These are phyloP conservation scores for Drepanosiphum platanoidis DNA, from an alignment of 2,888 invertebrate species.

Conservation along the genomic window DNA sequence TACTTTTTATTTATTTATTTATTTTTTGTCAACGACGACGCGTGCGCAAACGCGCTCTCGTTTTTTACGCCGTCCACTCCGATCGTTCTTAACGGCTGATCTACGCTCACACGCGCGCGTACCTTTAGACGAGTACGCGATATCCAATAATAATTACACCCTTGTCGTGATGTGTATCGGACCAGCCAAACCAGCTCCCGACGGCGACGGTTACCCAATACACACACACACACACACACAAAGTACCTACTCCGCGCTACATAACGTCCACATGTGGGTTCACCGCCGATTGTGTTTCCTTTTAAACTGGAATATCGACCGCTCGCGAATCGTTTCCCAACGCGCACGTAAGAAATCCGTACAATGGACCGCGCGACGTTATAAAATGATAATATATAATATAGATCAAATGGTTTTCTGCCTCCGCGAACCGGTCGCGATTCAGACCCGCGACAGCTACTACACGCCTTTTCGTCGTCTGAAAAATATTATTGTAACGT, in stretches of 20 bases:
- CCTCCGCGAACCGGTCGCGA: conserved; percentile 13
- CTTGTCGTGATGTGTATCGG: background rate
- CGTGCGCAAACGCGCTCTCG: conserved; percentile 47
- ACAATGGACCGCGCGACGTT: too few species aligned
- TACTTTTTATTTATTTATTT: conserved; percentile 31
- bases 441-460: too few species aligned
- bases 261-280: background rate
- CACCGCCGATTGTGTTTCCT: conserved; percentile 34
- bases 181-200: conserved; percentile 43
- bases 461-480: background rate
- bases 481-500: too few species aligned
- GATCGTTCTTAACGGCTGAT: conserved; percentile 32
- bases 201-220: conserved; percentile 41
- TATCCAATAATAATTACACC: conserved; percentile 25
- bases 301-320: conserved; percentile 41
- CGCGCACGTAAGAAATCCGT: conserved; percentile 1
- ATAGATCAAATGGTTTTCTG: conserved; percentile 9
- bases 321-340: conserved; percentile 38
- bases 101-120: background rate
- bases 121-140: background rate
- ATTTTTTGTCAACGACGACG: conserved; percentile 27
- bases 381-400: too few species aligned
- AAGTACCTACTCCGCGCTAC: background rate
- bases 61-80: conserved; percentile 29
- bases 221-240: background rate